A percentile compares a stretch with the other conserved stretches of the same genome.
These are phyloP conservation scores for Eulemur rubriventer DNA, from an alignment of 2,797 vertebrate species.

Conservation along the genomic window DNA sequence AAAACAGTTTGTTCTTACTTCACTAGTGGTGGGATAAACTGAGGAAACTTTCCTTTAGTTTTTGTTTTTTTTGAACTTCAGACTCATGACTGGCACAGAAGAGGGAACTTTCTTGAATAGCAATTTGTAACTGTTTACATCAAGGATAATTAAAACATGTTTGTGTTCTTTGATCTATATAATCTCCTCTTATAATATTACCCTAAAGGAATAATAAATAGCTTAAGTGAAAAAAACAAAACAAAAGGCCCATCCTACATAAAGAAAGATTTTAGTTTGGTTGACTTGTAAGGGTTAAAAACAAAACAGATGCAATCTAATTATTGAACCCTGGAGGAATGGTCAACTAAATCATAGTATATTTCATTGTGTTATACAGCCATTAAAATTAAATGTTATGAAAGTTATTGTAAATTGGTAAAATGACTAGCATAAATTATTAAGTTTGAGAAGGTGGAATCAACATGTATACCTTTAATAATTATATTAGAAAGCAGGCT, in stretches of 20 bases:
- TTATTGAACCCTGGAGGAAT: background rate
- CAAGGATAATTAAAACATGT: slow-evolving; percentile 1
- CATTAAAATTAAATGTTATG: background rate
- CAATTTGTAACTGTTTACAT: background rate
- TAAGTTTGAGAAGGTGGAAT: background rate
- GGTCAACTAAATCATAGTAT: background rate
- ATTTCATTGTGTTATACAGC: background rate
- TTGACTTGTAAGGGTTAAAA: slow-evolving; percentile 25
- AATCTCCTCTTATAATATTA: background rate
- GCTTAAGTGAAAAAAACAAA: background rate
- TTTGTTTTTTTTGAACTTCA: background rate
- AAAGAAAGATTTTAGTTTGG: background rate
- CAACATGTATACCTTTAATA: background rate
- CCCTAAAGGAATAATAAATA: background rate
- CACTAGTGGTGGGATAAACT: background rate
- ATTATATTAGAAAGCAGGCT: background rate
- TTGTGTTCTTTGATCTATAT: background rate
- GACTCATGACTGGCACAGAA: too few species aligned
- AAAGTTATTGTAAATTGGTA: background rate
- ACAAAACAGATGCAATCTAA: slow-evolving; percentile 7
- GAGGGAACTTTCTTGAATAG: background rate
- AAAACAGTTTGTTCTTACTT: background rate
- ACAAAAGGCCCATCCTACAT: background rate
- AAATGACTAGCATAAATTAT: background rate
- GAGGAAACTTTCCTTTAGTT: background rate